These are phyloP conservation scores for Thalassoma bifasciatum DNA, from an alignment of 2,113 vertebrate genomes.

Conservation along the genomic window DNA sequence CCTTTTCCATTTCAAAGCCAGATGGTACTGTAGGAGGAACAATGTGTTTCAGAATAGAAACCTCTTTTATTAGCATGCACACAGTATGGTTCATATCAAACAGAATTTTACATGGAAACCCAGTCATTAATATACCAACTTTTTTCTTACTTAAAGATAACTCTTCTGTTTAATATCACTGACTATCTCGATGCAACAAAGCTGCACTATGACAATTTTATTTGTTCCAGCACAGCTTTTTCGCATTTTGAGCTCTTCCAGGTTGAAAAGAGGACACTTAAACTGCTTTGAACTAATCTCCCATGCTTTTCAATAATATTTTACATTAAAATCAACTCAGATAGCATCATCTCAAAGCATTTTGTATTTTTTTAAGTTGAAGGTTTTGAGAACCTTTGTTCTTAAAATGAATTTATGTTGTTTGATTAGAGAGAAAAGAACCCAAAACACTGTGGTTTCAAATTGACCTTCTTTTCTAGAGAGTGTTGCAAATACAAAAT, in stretches of 20 bases:
- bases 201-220: not conserved
- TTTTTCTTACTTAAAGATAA: not conserved
- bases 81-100: slow-evolving; percentile 28
- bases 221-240: too few relatives aligned
- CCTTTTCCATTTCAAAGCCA: slow-evolving; percentile 7
- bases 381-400: too few relatives aligned
- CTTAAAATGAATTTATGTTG: too few relatives aligned
- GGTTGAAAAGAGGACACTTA: too few relatives aligned
- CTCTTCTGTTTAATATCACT: slow-evolving; percentile 14
- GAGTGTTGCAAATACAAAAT: not conserved
- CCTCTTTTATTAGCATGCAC: slow-evolving; percentile 1
- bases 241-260: too few relatives aligned
- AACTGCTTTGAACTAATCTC: too few relatives aligned
- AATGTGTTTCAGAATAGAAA: slow-evolving; percentile 17
- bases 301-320: too few relatives aligned
- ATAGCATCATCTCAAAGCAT: too few relatives aligned
- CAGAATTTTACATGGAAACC: slow-evolving; percentile 9
- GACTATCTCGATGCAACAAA: not conserved
- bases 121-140: not conserved
- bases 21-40: slow-evolving; percentile 22
- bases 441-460: not conserved
- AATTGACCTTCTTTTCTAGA: not conserved
- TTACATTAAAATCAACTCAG: too few relatives aligned
- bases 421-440: not conserved
- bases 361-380: too few relatives aligned